Evolutionary conservation across 2,888 invertebrate species (phyloP), one percentile per base, ranked within the genome.

Genomic region (Perdita meconis): DNA sequence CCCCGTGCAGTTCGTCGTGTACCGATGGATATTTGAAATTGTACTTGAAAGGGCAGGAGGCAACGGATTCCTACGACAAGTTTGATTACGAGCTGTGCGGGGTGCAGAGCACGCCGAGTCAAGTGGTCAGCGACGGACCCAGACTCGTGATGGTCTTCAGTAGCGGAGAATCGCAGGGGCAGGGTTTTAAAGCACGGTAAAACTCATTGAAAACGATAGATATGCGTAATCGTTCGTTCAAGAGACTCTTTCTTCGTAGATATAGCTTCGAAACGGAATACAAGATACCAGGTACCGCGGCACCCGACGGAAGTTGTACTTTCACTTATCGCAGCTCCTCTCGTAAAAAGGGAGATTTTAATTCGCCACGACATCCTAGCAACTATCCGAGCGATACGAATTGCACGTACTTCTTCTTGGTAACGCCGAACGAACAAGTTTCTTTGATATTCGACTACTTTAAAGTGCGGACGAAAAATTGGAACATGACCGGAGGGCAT

Each of bases 381-480:
- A 97, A 98, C 94, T 99, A 99, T 94, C 98, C 98, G 82, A 97
- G 98, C 90, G 96, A 96, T 92, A 98, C 97, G 84, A 97, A 97
- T 94, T 99, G 99, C 94, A 97, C 97, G 78, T 99, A 97, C 94
- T 94, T 96, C 89, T 97, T 99, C 93, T 94, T 96, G 88, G 97
- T 97, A 66, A 96, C 96, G 84, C 95, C 96, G 81, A 96, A 96
- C 92, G 97, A 98, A 92, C 97, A 98, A 93, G 97, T 97, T 89
- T 96, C 97, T 75, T 94, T 98, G 83, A 96, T 97, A 77, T 98
- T 98, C 90, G 97, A 98, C 93, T 97, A 97, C 92, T 98, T 98
- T 92, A 97, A 97, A 93, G 96, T 98, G 64, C 95, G 96, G 89
- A 96, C 97, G 81, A 97, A 96, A 90, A 95, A 95, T 82, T 95